A percentile compares a stretch with the other conserved stretches of the same genome.
These are phyloP conservation scores for Bufo bufo DNA, from an alignment of 2,113 vertebrate genomes.

Conservation along the genomic window DNA sequence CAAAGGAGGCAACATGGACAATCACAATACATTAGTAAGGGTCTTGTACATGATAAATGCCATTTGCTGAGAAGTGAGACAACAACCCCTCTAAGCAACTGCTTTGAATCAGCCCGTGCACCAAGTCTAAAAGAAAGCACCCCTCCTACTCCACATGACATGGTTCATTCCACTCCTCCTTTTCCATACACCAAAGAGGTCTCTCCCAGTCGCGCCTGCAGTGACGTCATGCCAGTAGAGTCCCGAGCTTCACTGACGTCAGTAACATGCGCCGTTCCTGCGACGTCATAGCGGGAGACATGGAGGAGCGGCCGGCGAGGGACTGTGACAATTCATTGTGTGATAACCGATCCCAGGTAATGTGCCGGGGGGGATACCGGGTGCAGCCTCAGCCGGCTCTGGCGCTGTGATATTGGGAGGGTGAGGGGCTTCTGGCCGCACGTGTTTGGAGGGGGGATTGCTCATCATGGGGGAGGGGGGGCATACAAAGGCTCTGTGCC, in stretches of 20 bases:
- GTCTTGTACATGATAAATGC: too few relatives aligned
- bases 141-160: slow-evolving; percentile 41
- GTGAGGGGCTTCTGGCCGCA: neutral
- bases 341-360: slow-evolving; percentile 13
- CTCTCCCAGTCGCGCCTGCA: neutral
- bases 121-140: too few relatives aligned
- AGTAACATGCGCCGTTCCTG: neutral
- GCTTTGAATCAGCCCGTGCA: too few relatives aligned
- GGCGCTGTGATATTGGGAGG: neutral
- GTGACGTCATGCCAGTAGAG: neutral
- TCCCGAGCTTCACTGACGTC: neutral
- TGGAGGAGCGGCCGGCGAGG: slow-evolving; percentile 39
- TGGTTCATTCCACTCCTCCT: neutral
- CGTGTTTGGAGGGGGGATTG: neutral
- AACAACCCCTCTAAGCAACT: too few relatives aligned
- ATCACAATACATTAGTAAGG: too few relatives aligned
- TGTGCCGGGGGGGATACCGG: neutral
- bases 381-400: neutral
- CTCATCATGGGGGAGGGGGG: neutral
- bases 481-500: neutral
- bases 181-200: slow-evolving; percentile 58
- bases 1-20: too few relatives aligned
- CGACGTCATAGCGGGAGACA: slow-evolving; percentile 20
- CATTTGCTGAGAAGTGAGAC: too few relatives aligned
- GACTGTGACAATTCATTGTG: slow-evolving; percentile 12